These are phyloP conservation scores for Anhinga rufa DNA, from an alignment of 2,113 vertebrate species.

Conservation along the genomic window DNA sequence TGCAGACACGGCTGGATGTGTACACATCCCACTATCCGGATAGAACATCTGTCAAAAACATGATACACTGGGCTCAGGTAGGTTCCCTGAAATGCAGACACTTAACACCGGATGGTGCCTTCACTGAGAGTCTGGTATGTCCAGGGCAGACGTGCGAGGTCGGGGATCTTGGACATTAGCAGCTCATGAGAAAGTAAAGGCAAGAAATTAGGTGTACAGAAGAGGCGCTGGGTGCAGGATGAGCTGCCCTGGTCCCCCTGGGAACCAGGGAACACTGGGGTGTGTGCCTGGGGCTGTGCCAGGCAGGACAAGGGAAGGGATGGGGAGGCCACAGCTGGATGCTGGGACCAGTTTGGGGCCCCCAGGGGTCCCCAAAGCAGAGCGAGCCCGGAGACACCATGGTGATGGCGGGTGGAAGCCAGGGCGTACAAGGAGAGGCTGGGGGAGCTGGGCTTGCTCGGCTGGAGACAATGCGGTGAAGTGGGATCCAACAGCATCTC, in stretches of 20 bases:
- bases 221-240: background rate
- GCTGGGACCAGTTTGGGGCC: background rate
- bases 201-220: background rate
- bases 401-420: too few species aligned
- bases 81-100: background rate
- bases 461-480: background rate
- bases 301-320: background rate
- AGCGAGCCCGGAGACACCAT: accelerated
- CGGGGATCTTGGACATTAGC: background rate
- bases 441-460: background rate
- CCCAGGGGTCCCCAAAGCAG: background rate
- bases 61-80: constrained; percentile 93
- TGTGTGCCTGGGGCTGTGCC: background rate
- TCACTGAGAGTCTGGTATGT: background rate
- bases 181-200: background rate
- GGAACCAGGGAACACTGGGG: background rate
- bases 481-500: background rate
- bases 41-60: constrained; percentile 87
- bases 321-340: background rate
- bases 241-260: background rate
- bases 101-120: background rate
- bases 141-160: background rate
- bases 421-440: background rate
- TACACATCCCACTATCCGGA: constrained; percentile 86
- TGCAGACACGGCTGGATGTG: constrained; percentile 85